Evolutionary conservation across 2,113 vertebrate species (phyloP), one percentile per base, ranked within the genome.

Genomic region (Centropristis striata): DNA sequence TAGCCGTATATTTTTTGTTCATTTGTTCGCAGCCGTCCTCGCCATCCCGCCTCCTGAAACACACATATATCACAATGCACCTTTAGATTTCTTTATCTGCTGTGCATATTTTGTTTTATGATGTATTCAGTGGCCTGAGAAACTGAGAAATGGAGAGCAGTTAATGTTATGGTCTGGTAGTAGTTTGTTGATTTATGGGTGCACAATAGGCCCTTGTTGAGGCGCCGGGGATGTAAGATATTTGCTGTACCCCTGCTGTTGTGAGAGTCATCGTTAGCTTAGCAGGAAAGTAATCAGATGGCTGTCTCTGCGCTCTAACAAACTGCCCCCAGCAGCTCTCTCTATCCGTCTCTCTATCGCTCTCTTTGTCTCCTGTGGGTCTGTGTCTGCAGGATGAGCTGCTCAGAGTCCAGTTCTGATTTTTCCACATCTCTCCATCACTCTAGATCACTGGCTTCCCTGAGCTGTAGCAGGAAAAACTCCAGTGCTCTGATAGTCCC

Each of bases 211-310:
- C 21, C 28, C 32, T 71, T 69, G 78, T 69, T 54, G 63, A 63
- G 60, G 80, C 21, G 32, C 20, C 4, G 16, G 23, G 54, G 61
- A 69, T 59, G 68, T 47, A 25, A 78, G 49, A 83, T 83, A 65
- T 88, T 86, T 83, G 70, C 79, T 83, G 84, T 75, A 37, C 36
- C 65, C 85, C 59, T 59, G 77, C 46, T 15, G 75, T 69, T 68
- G 60, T 60, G 75, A 82, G 75, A 78, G 77, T 63, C 74, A 39
- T 84, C 28, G 71, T 86, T 77, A 83, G 83, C 69, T 85, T 68
- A n/a, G 67, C 39, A 65, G 71, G 60, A 79, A 86, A 90, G 54
- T 66, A 85, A 90, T 91, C 80, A 83, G 74, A 83, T 27, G 44
- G 47, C 70, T 50, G 46, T 84, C 85, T 85, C 60, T 49, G 55